A percentile compares a stretch with the other conserved stretches of the same genome.
These are phyloP conservation scores for Microtus ochrogaster DNA, from an alignment of 2,113 vertebrate species.

Conservation along the genomic window DNA sequence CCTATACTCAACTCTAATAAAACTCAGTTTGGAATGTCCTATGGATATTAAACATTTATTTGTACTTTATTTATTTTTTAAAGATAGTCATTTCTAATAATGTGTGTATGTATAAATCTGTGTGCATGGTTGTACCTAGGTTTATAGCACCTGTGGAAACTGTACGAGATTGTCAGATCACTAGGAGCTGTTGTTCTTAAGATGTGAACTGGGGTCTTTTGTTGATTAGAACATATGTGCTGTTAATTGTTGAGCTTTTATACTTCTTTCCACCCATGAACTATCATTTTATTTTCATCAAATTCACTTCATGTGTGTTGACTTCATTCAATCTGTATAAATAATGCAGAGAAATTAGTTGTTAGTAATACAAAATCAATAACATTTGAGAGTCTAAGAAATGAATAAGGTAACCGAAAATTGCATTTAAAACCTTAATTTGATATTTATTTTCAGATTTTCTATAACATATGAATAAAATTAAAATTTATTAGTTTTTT, in stretches of 20 bases:
- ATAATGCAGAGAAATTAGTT: not conserved
- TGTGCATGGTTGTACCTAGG: not conserved
- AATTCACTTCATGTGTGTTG: not conserved
- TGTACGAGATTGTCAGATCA: no score
- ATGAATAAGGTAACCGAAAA: not conserved
- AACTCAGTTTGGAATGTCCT: not conserved
- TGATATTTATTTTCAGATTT: not conserved
- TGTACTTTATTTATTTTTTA: not conserved
- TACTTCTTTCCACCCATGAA: not conserved
- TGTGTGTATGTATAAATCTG: not conserved
- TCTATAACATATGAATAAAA: not conserved
- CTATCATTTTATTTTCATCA: slow-evolving; percentile 22
- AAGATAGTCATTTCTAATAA: not conserved
- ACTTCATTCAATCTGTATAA: not conserved
- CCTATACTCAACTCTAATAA: not conserved
- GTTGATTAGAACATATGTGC: not conserved
- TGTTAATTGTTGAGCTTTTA: not conserved
- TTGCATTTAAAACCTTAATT: not conserved
- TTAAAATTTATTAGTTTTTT: not conserved
- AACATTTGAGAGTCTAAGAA: not conserved
- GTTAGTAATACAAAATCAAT: not conserved
- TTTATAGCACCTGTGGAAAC: not conserved
- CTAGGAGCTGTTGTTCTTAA: no score
- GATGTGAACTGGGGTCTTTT: not conserved
- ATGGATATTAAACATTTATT: not conserved